phyloP scores from a whole-genome alignment of 2,797 vertebrate genomes.

The Crax fasciolata region DNA sequence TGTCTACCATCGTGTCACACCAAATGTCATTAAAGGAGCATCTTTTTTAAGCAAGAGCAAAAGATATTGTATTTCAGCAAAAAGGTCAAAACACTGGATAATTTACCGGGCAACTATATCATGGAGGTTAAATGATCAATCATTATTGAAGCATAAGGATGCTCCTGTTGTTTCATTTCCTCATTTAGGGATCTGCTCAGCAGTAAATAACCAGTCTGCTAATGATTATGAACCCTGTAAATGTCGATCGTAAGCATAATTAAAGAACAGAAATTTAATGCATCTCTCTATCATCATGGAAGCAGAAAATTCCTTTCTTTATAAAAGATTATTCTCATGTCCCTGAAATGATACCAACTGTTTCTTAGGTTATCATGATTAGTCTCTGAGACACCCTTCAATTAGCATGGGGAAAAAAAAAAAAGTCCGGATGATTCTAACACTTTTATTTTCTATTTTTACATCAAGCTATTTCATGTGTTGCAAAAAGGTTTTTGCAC shows the following conservation, averaged over 20 bases:
- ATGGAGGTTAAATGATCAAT: constrained; percentile 15
- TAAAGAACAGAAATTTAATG: neutral
- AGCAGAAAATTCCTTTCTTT: neutral
- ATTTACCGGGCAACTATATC: neutral
- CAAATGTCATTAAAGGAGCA: neutral
- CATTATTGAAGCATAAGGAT: neutral
- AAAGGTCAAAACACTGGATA: neutral
- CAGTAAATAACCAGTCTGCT: neutral
- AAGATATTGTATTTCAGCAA: neutral
- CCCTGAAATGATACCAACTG: neutral
- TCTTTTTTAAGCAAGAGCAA: neutral
- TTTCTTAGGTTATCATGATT: neutral
- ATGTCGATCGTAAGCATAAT: neutral
- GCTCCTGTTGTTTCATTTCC: constrained; percentile 11
- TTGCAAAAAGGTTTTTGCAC: neutral
- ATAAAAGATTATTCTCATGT: neutral
- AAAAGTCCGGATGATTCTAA: neutral
- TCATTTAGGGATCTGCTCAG: constrained; percentile 1
- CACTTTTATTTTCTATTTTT: neutral
- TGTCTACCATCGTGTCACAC: neutral
- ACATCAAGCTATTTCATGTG: neutral
- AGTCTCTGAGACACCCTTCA: neutral
- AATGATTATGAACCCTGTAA: constrained; percentile 1
- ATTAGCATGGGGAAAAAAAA: neutral
- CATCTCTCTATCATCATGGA: neutral